Evolutionary conservation across 2,113 vertebrate species (phyloP).

Genomic region (Variabilichromis moorii): DNA sequence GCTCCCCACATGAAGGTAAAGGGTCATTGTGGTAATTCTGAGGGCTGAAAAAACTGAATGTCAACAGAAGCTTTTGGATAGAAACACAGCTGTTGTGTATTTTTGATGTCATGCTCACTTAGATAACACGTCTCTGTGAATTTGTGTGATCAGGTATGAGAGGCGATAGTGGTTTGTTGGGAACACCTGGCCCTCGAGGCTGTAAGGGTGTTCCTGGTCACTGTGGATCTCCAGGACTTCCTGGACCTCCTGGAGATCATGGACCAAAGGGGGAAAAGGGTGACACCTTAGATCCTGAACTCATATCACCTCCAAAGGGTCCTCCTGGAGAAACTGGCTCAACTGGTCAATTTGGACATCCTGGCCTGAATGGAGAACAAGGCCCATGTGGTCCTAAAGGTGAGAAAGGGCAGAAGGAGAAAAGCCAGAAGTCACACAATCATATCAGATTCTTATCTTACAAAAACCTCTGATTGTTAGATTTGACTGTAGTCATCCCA

Average conservation of each 20-base stretch:
- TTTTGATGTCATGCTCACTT: neutral
- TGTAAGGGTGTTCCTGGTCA: neutral
- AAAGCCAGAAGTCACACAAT: neutral
- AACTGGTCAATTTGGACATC: neutral
- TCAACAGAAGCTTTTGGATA: neutral
- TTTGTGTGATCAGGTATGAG: conserved; percentile 11
- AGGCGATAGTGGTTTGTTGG: conserved; percentile 33
- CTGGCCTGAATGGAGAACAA: neutral
- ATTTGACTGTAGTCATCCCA: neutral
- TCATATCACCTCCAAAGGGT: neutral
- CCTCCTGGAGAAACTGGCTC: neutral
- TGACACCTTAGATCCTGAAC: neutral
- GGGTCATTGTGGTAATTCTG: neutral
- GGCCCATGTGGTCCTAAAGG: conserved; percentile 13
- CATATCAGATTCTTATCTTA: neutral
- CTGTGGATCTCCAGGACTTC: neutral
- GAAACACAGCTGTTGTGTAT: neutral
- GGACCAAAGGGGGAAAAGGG: conserved; percentile 54
- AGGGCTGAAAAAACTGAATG: neutral
- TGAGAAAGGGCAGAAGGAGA: neutral
- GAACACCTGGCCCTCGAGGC: conserved; percentile 24
- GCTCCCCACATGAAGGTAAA: neutral
- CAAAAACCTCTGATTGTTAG: neutral
- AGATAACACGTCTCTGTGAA: neutral
- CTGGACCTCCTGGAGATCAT: neutral